Evolutionary conservation across 2,888 invertebrate species (phyloP).

Genomic region (Perithous albicinctus): DNA sequence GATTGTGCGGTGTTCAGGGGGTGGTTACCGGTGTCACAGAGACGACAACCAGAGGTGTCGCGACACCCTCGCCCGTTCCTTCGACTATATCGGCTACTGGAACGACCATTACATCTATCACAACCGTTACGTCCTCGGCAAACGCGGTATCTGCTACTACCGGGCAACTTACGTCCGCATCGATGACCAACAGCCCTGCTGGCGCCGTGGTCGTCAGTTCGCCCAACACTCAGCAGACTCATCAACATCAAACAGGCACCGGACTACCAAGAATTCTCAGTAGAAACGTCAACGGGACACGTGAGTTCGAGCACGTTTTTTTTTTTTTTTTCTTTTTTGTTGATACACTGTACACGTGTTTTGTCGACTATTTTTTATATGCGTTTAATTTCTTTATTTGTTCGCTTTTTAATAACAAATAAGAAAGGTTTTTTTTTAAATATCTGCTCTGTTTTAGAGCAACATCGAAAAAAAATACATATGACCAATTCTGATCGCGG

Average conservation of each 20-base stretch:
- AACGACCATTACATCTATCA: slow-evolving; percentile 56
- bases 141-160: slow-evolving; percentile 55
- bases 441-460: too few relatives aligned
- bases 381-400: too few relatives aligned
- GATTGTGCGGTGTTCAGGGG: slow-evolving; percentile 49
- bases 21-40: slow-evolving; percentile 73
- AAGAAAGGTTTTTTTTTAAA: too few relatives aligned
- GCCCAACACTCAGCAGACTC: slow-evolving; percentile 71
- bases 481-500: too few relatives aligned
- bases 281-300: slow-evolving; percentile 83
- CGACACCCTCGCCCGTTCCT: slow-evolving; percentile 78
- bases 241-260: slow-evolving; percentile 66
- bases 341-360: not conserved
- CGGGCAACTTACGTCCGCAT: slow-evolving; percentile 67
- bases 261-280: slow-evolving; percentile 81
- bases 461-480: too few relatives aligned
- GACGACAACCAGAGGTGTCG: slow-evolving; percentile 76
- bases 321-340: not conserved
- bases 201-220: slow-evolving; percentile 75
- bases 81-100: slow-evolving; percentile 57
- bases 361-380: too few relatives aligned
- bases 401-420: too few relatives aligned
- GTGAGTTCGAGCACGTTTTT: slow-evolving; percentile 80
- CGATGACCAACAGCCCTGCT: slow-evolving; percentile 74
- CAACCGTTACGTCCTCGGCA: slow-evolving; percentile 48